Evolutionary conservation across 2,888 invertebrate genomes (phyloP), one percentile per base, ranked within the genome.

Genomic region (Meiosimyza platycephala): DNA sequence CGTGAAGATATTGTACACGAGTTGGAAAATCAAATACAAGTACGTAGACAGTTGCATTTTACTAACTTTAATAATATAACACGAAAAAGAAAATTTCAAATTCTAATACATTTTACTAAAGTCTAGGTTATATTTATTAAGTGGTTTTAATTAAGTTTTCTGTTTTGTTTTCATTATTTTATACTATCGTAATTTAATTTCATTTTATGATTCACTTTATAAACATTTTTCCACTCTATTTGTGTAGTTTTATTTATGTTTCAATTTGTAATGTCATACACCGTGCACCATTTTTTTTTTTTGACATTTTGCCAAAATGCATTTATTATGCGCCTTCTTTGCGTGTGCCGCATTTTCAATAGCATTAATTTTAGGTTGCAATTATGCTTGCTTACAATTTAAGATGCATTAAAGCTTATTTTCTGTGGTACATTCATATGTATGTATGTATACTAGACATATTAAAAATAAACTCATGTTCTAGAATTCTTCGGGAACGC

Each of bases 11-110:
- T 93, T 79, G 89, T 92, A 76, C 89, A 89, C 77, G 91, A 92
- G 79, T 88, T 94, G 79, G 93, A 92, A 86, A 90, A 90, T 73
- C 92, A 94, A 84, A 90, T 94, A 80, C 92, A 93, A 92, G 94
- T 94, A 90, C 87, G 88, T 77, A 28, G 4, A 28, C 28, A 28
- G 28, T 48, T 16, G 9, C 40, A 6, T 47, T 63, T 11, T 9
- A 63, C n/a, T 47, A 63, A 47, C 18, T 18, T 47, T n/a, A 50
- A 47, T n/a, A 47, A 50, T 63, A 47, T 63, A 47, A 57, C 18
- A 9, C 40, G 16, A 48, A 48, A 55, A 55, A 55, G 28, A 4
- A 55, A 22, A 15, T 55, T 55, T n/a, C 55, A 55, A 6, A 22
- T 55, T 63, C n/a, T 40, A 33, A 50, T 33, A 16, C 18, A 50